Conservation (phyloP, 2,888 invertebrate genomes). For the Galerucella calmariensis region DNA sequence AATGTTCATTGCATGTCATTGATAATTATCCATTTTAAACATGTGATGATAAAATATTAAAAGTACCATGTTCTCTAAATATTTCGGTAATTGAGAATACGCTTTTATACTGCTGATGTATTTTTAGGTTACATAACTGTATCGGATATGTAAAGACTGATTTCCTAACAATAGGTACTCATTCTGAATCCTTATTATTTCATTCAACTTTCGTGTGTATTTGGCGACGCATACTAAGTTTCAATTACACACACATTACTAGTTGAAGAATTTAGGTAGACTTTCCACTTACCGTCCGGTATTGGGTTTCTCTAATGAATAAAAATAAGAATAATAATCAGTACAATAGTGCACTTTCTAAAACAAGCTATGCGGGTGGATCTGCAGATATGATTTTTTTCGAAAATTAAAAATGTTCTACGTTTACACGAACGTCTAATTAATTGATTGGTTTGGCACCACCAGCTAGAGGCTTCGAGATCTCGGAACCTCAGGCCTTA, state of each 20-base stretch:
- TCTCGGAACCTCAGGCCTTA: too few relatives aligned
- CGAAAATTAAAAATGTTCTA: background rate
- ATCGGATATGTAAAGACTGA: conserved; percentile 33
- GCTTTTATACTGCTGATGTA: conserved; percentile 13
- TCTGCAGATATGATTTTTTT: background rate
- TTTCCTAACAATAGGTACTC: conserved; percentile 38
- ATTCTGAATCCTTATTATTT: conserved; percentile 40
- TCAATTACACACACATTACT: conserved; percentile 32
- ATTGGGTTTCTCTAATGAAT: conserved; percentile 38
- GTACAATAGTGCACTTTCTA: conserved; percentile 19
- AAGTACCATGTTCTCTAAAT: conserved; percentile 8
- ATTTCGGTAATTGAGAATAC: conserved; percentile 13
- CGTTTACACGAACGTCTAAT: background rate
- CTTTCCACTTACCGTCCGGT: conserved; percentile 33
- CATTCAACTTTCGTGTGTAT: conserved; percentile 39
- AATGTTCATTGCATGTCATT: too few relatives aligned
- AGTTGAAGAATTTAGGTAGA: conserved; percentile 35
- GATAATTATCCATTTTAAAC: too few relatives aligned
- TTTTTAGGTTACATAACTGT: conserved; percentile 41
- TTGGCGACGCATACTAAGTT: conserved; percentile 40
- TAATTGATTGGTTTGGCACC: too few relatives aligned
- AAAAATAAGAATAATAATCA: conserved; percentile 14
- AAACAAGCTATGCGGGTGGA: conserved; percentile 11
- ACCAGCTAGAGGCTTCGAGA: too few relatives aligned
- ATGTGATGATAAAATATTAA: background rate